Evolutionary conservation across 2,797 vertebrate species (phyloP), one percentile per base, ranked within the genome.

Genomic region (Florisuga fusca): DNA sequence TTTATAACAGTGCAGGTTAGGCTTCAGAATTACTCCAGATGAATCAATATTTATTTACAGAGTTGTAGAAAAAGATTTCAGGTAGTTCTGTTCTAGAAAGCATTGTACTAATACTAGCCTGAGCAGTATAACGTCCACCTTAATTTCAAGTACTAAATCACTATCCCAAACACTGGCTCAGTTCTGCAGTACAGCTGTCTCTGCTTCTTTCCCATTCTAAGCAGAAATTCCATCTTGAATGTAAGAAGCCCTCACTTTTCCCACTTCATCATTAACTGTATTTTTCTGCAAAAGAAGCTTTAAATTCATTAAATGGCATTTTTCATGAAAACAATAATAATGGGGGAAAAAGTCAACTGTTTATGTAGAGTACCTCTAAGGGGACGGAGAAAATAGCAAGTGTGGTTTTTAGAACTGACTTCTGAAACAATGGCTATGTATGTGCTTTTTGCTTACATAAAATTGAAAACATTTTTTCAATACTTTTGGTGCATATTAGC

Each of bases 1-100:
- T 71, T 36, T 41, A 1, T 27, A 45, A 29, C 4, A 12, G 26
- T 45, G 3, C 19, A 26, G 26, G 5, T 0, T 50, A 6, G 5
- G 12, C 15, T 73, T 85, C 12, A 5, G 8, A 72, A 84, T 54
- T 25, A 36, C 5, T 62, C 33, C 36, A 50, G n/a, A 66, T 46
- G 19, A 62, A 36, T 45, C 3, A 59, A 12, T 46, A 61, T 53
- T 74, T 74, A 7, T 15, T 14, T 61, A 23, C 9, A 8, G 43
- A 66, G 6, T 11, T 63, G 17, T 45, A 88, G 36, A 21, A 58
- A 38, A 64, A 46, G 0, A 57, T 72, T 33, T 66, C 14, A 38
- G 8, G 4, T 34, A 38, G 6, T 20, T 55, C 12, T 87, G 15
- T 12, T 54, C 38, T 33, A 62, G 50, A 84, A 68, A 51, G 41